Evolutionary conservation across 2,888 invertebrate genomes (phyloP).

Genomic region (Scaeva pyrastri): DNA sequence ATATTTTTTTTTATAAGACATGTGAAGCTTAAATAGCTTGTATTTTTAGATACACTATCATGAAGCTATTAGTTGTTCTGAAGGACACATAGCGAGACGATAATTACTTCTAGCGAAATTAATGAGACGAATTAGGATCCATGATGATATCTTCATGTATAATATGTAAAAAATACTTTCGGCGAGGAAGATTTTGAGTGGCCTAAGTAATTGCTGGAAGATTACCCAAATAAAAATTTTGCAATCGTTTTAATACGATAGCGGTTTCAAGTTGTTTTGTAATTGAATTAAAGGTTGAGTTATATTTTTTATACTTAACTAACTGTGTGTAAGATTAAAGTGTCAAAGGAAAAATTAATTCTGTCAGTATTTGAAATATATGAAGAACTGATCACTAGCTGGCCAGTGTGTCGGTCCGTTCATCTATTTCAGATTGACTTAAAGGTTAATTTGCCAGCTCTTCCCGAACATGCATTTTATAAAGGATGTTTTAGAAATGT

Average conservation of each 20-base stretch:
- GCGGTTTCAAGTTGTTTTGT: not conserved
- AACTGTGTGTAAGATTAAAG: too few species aligned
- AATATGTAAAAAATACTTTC: slow-evolving; percentile 40
- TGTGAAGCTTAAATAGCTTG: not conserved
- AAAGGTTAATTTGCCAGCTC: too few species aligned
- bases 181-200: not conserved
- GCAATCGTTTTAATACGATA: not conserved
- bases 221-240: not conserved
- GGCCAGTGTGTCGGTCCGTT: too few species aligned
- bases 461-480: too few species aligned
- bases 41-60: not conserved
- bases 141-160: slow-evolving; percentile 34
- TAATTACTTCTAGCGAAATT: slow-evolving; percentile 48
- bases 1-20: too few species aligned
- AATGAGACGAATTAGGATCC: not conserved
- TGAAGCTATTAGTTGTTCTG: slow-evolving; percentile 14
- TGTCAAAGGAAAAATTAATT: too few species aligned
- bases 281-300: not conserved
- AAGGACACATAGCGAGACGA: slow-evolving; percentile 28
- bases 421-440: too few species aligned
- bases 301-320: too few species aligned
- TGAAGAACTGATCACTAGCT: too few species aligned
- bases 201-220: slow-evolving; percentile 12
- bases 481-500: too few species aligned
- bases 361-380: too few species aligned